Evolutionary conservation across 2,113 vertebrate genomes (phyloP), one percentile per base, ranked within the genome.

Genomic region (Xiphophorus maculatus): DNA sequence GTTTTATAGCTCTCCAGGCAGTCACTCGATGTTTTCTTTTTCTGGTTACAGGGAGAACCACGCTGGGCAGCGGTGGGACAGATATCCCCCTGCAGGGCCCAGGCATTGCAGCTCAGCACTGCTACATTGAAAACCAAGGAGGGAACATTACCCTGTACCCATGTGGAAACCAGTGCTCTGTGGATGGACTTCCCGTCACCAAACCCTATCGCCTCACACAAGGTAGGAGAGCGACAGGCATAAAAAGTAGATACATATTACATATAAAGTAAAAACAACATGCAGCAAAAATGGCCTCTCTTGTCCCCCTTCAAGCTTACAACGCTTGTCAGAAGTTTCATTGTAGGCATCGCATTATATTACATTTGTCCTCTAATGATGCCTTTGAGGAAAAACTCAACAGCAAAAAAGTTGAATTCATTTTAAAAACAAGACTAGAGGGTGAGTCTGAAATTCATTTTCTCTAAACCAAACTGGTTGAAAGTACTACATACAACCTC

Each of bases 31-130:
- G 81, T 76, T 77, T 75, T 73, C 73, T 84, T 84, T 66, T 65
- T 83, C 25, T 81, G 35, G 58, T 70, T 86, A 35, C 91, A 99
- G 98, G 97, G 58, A 95, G 92, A 82, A 98, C 97, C 0, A 95
- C 94, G 5, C 93, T 99, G 10, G 98, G 98, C 80, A 95, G 96
- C 0, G 95, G 91, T 0, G 90, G 88, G 2, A 96, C 93, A 72
- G 98, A 98, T 81, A 96, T 99, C 67, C 63, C 94, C 9, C 91
- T 99, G 74, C 97, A 97, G 85, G 97, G 97, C 11, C 90, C 93
- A 0, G 96, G 96, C 33, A 90, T 98, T 58, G 90, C 92, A 0
- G 88, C 94, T 1, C 93, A 95, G 37, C 98, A 99, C 88, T 98
- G 97, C 93, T 97, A 96, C 94, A 97, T 99, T 0, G 96, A 98